Evolutionary conservation across 2,888 invertebrate species (phyloP).

Genomic region (Allophyes oxyacanthae): DNA sequence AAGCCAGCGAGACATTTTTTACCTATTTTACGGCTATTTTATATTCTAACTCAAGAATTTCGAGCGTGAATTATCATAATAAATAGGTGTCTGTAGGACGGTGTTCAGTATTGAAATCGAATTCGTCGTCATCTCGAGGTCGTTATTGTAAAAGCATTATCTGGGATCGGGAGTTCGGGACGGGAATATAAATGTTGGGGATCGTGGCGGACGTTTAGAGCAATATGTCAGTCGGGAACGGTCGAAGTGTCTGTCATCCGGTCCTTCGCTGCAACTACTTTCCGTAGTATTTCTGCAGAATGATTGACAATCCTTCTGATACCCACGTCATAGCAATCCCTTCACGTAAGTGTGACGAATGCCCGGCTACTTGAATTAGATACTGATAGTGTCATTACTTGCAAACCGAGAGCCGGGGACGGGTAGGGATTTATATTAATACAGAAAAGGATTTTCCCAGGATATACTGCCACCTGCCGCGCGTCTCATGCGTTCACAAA

Average conservation of each 20-base stretch:
- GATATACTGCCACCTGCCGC: constrained; percentile 17
- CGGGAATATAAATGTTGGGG: constrained; percentile 82
- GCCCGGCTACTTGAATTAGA: constrained; percentile 52
- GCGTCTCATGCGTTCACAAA: neutral
- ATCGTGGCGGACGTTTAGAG: constrained; percentile 70
- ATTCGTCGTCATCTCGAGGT: constrained; percentile 78
- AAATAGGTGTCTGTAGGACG: constrained; percentile 62
- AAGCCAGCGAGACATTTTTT: constrained; percentile 30
- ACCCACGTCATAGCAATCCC: constrained; percentile 53
- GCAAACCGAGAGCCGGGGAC: constrained; percentile 24
- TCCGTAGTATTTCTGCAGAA: constrained; percentile 43
- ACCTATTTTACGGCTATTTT: constrained; percentile 51
- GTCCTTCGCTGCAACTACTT: constrained; percentile 55
- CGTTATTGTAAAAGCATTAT: constrained; percentile 87
- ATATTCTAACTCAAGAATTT: constrained; percentile 61
- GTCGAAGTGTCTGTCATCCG: constrained; percentile 59
- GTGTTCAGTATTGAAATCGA: constrained; percentile 75
- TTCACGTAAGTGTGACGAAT: constrained; percentile 56
- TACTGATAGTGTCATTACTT: constrained; percentile 56
- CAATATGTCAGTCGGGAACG: constrained; percentile 79
- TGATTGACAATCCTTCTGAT: constrained; percentile 58
- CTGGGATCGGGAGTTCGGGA: constrained; percentile 76
- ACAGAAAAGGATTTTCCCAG: constrained; percentile 27
- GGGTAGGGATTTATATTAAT: constrained; percentile 36
- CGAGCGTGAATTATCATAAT: constrained; percentile 68